Percentiles rank a stretch among this genome's conserved stretches.
These are phyloP conservation scores for Platerodrilus igneus DNA, from an alignment of 2,888 invertebrate species.

Conservation along the genomic window DNA sequence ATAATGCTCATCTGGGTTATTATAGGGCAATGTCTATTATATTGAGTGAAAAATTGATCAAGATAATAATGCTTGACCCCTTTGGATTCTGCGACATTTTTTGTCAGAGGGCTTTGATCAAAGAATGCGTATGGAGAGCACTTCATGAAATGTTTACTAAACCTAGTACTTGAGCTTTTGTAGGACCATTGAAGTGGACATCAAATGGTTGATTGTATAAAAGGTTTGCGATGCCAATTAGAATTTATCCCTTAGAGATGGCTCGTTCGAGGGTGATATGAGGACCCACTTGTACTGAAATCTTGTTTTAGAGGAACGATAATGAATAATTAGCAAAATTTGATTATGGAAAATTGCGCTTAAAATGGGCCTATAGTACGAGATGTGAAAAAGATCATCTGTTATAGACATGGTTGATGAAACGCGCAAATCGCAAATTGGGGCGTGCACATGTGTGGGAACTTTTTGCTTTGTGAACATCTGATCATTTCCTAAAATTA, in stretches of 20 bases:
- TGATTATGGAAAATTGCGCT: too few relatives aligned
- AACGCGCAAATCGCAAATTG: too few relatives aligned
- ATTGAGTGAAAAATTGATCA: constrained; percentile 5
- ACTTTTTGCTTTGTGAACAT: too few relatives aligned
- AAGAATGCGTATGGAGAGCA: constrained; percentile 28
- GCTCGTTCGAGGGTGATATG: constrained; percentile 15
- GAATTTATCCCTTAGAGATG: constrained; percentile 18
- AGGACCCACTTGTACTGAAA: too few relatives aligned
- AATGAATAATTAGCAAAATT: too few relatives aligned
- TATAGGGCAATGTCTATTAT: constrained; percentile 11
- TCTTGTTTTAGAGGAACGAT: too few relatives aligned
- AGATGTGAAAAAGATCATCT: too few relatives aligned
- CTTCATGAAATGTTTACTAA: constrained; percentile 36
- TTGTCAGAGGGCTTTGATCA: constrained; percentile 23
- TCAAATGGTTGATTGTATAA: constrained; percentile 28
- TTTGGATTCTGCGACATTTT: constrained; percentile 7
- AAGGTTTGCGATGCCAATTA: constrained; percentile 23
- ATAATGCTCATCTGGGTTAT: constrained; percentile 8
- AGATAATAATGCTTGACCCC: background rate
- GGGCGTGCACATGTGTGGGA: too few relatives aligned
- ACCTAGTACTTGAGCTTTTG: constrained; percentile 31
- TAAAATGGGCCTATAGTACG: too few relatives aligned
- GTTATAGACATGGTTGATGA: too few relatives aligned
- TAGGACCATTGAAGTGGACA: constrained; percentile 33
- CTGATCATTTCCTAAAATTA: too few relatives aligned